Evolutionary conservation across 2,797 vertebrate genomes (phyloP).

Genomic region (Sparus aurata): DNA sequence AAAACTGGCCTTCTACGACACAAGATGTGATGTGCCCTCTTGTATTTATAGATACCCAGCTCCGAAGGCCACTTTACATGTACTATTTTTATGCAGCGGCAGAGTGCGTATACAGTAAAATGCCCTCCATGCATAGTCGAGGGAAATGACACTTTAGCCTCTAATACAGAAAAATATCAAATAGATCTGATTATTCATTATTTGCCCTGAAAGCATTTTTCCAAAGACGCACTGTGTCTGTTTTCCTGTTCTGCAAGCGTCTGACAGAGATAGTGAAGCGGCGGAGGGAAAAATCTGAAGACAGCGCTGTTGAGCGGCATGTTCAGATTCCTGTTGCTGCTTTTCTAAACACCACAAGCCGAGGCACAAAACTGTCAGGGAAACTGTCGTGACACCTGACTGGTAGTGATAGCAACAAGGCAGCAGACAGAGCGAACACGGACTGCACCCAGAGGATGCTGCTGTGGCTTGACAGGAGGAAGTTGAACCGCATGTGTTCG

Average conservation of each 20-base stretch:
- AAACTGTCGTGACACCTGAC: conserved; percentile 69
- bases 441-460: conserved; percentile 49
- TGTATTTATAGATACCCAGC: conserved; percentile 53
- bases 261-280: conserved; percentile 13
- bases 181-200: not conserved
- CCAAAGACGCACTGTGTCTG: not conserved
- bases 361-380: conserved; percentile 59
- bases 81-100: conserved; percentile 30
- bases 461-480: conserved; percentile 60
- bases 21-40: conserved; percentile 16
- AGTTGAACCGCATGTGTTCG: conserved; percentile 48
- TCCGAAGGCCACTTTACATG: conserved; percentile 9
- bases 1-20: conserved; percentile 46
- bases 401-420: conserved; percentile 73
- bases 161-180: not conserved
- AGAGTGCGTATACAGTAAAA: not conserved
- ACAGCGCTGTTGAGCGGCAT: conserved; percentile 24
- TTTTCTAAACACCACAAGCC: conserved; percentile 44
- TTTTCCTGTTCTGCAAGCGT: not conserved
- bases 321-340: conserved; percentile 47
- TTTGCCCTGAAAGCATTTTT: conserved; percentile 9
- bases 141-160: not conserved
- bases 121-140: not conserved
- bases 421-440: conserved; percentile 57
- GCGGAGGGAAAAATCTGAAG: conserved; percentile 18